Conservation (phyloP, 2,797 vertebrate genomes). For the Pristis pectinata region DNA sequence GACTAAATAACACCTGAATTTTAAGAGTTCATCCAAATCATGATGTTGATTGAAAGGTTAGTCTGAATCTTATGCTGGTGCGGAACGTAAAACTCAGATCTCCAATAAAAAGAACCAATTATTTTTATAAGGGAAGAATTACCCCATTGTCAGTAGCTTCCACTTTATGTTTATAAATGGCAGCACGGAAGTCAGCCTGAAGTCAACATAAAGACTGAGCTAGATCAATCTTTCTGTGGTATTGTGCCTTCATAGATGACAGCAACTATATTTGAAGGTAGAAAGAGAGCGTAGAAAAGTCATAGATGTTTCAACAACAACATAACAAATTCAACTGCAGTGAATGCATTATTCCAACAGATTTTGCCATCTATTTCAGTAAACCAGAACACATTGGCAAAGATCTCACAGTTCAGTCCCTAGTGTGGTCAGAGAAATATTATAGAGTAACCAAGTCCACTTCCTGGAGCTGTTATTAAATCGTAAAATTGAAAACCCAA, state of each 20-base stretch:
- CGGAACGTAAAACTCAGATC: neutral
- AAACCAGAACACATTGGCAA: neutral
- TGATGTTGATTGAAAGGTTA: neutral
- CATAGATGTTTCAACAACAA: neutral
- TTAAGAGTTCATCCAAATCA: neutral
- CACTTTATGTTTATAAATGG: neutral
- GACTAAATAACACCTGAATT: neutral
- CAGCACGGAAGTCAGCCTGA: neutral
- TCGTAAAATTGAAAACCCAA: neutral
- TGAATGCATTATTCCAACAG: neutral
- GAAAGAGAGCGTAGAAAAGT: neutral
- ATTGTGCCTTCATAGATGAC: neutral
- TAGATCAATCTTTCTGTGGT: neutral
- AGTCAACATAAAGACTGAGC: neutral
- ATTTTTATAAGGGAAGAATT: neutral
- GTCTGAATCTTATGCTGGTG: neutral
- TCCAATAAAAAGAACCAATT: neutral
- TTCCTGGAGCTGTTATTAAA: neutral
- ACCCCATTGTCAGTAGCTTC: neutral
- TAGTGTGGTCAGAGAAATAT: neutral
- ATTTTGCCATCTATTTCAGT: neutral
- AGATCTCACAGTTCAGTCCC: neutral
- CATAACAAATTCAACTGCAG: neutral
- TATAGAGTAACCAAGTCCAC: neutral
- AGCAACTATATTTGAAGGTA: neutral